Conservation (phyloP, 1,140 invertebrate genomes). For the Babylonia areolata region DNA sequence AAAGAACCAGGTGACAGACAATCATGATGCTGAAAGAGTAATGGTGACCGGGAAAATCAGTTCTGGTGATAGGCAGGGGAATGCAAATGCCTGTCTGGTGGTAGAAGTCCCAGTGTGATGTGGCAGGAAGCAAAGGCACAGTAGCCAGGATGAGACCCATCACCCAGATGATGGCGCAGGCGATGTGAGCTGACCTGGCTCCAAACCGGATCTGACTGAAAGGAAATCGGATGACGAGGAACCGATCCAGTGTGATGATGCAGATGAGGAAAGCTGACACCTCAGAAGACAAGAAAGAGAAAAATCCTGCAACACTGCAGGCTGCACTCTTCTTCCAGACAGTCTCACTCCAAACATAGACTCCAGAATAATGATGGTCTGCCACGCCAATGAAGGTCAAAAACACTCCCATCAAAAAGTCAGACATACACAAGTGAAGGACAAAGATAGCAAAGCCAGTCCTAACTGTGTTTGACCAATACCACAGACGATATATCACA, state of each 20-base stretch:
- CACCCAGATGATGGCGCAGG: background rate
- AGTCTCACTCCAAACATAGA: no score
- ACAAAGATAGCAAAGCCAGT: no score
- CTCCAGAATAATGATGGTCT: no score
- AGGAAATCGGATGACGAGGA: background rate
- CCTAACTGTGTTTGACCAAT: no score
- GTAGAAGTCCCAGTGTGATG: conserved; percentile 47
- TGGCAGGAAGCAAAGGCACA: background rate
- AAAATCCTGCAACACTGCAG: no score
- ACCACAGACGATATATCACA: no score
- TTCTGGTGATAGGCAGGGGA: conserved; percentile 48
- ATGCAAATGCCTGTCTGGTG: conserved; percentile 50
- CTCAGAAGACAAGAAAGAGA: no score
- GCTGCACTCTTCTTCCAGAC: no score
- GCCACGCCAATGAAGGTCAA: no score
- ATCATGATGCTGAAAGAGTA: conserved; percentile 52
- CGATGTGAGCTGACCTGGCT: background rate
- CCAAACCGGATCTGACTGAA: background rate
- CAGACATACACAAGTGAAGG: no score
- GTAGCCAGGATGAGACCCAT: background rate
- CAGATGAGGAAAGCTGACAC: no score
- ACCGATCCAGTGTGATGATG: background rate
- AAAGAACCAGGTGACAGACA: conserved; percentile 38
- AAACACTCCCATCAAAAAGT: no score
- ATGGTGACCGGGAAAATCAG: conserved; percentile 43